A percentile compares a stretch with the other conserved stretches of the same genome.
These are phyloP conservation scores for Scarus forsteni DNA, from an alignment of 2,797 vertebrate genomes.

Conservation along the genomic window DNA sequence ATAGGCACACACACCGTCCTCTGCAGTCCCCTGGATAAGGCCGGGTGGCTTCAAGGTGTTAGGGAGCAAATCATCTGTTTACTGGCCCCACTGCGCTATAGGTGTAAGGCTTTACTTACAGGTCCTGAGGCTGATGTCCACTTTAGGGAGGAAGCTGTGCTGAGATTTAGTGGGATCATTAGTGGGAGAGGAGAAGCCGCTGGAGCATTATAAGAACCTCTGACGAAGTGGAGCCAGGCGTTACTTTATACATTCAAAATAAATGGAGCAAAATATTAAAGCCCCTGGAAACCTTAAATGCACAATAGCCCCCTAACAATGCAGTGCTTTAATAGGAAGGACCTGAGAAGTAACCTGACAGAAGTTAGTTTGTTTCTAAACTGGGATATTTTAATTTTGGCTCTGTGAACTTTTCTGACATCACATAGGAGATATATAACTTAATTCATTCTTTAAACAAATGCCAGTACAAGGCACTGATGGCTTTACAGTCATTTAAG, in stretches of 20 bases:
- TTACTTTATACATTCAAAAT: not conserved
- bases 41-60: slow-evolving; percentile 59
- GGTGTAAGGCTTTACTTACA: slow-evolving; percentile 58
- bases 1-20: slow-evolving; percentile 11
- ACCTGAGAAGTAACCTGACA: not conserved
- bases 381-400: too few relatives aligned
- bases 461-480: too few relatives aligned
- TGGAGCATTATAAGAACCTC: slow-evolving; percentile 27
- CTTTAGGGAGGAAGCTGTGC: slow-evolving; percentile 33
- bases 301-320: not conserved
- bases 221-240: slow-evolving; percentile 21
- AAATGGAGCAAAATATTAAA: slow-evolving; percentile 11
- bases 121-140: slow-evolving; percentile 56
- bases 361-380: too few relatives aligned
- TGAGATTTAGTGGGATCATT: slow-evolving; percentile 63
- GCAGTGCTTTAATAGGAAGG: not conserved
- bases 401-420: too few relatives aligned
- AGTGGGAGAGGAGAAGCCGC: slow-evolving; percentile 27
- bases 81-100: slow-evolving; percentile 30
- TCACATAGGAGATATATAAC: too few relatives aligned
- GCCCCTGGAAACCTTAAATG: not conserved
- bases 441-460: too few relatives aligned
- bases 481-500: too few relatives aligned
- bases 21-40: slow-evolving; percentile 34
- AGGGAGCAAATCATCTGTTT: slow-evolving; percentile 68